Conservation (phyloP, 2,113 vertebrate genomes). For the Corapipo altera region DNA sequence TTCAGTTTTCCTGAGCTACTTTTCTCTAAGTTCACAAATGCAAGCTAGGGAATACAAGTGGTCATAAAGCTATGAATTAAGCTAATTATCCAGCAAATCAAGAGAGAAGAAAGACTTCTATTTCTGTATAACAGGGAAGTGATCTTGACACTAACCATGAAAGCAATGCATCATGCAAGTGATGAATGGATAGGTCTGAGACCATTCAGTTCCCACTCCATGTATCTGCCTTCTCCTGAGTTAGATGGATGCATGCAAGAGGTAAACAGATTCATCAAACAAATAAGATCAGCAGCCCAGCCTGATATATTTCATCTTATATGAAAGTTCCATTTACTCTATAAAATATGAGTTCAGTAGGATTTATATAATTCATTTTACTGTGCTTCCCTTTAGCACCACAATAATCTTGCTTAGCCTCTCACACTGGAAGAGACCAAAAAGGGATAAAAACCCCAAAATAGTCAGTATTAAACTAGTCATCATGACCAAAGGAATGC, state of each 20-base stretch:
- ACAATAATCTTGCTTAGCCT: background rate
- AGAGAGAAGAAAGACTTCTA: background rate
- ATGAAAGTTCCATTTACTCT: background rate
- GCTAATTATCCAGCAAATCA: background rate
- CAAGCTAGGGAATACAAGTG: background rate
- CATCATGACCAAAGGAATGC: background rate
- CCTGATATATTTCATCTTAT: background rate
- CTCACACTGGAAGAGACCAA: background rate
- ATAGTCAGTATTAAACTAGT: background rate
- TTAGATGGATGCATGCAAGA: constrained; percentile 13
- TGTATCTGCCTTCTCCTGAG: background rate
- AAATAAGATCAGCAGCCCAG: constrained; percentile 20
- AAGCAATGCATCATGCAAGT: background rate
- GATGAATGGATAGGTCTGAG: background rate
- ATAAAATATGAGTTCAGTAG: background rate
- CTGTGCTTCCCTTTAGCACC: background rate
- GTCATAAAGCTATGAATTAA: background rate
- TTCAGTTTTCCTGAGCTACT: background rate
- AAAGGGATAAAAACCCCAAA: background rate
- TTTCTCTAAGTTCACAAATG: background rate
- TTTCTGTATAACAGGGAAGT: background rate
- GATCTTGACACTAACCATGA: background rate
- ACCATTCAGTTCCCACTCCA: constrained; percentile 4
- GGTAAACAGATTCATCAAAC: constrained; percentile 45
- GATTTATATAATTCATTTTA: background rate